Base-by-base conservation (phyloP, 2,888 invertebrate species). In the Ennomos fuscantarius region DNA sequence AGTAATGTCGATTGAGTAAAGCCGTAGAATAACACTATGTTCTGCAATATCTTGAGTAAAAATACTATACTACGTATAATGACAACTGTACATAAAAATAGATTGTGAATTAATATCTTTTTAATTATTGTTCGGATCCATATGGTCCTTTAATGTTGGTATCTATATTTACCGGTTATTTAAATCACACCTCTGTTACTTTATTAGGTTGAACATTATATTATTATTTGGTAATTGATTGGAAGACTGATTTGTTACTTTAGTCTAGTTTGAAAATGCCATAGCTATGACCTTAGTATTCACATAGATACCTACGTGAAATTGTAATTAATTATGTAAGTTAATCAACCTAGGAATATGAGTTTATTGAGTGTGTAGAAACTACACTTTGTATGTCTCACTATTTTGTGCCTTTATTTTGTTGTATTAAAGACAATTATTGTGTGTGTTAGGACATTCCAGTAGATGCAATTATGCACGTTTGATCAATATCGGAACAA, bases 231-330 rank as follows among this genome's bases (percentile, higher is more conserved):
- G 75, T 89, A 88, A 84, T 88, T 84, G 66, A 82, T 84, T 87
- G 79, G 82, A 93, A 93, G 93, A 93, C 93, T 93, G 93, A 93
- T 92, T 90, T 87, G 89, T 91, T 92, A 90, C 83, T 89, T 81
- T 91, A 91, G 90, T 92, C 91, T 92, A 92, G 90, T 92, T 91
- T 86, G 87, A 87, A 84, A 89, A 91, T 91, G 92, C 92, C 92
- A 92, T 92, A 90, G 90, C 90, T 88, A 86, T 83, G 73, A 79
- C 79, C 73, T 74, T 84, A 82, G 75, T 79, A 78, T 84, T 84
- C 76, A 78, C 82, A 77, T 79, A 51, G 50, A 48, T 44, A 64
- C 50, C 46, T 55, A 79, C 72, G 77, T 78, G 77, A 81, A 73
- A 64, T 57, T 75, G 64, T 77, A 72, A 73, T 73, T 78, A 59